Evolutionary conservation across 2,888 invertebrate species (phyloP).

Genomic region (Ceramica pisi): DNA sequence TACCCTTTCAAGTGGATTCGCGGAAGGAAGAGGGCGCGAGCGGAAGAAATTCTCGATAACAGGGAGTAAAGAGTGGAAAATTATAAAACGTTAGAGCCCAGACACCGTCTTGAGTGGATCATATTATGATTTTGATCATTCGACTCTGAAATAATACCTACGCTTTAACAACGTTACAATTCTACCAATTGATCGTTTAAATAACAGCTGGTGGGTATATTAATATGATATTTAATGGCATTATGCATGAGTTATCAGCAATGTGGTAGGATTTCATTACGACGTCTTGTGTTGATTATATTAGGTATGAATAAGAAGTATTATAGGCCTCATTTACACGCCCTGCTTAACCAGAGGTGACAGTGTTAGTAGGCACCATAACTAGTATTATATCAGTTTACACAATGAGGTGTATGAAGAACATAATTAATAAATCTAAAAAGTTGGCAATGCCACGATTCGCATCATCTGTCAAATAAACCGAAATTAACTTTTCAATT

Average conservation of each 20-base stretch:
- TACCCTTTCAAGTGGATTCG: conserved; percentile 85
- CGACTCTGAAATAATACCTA: conserved; percentile 70
- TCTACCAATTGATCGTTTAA: conserved; percentile 37
- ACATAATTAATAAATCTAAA: neutral
- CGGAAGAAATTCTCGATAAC: conserved; percentile 88
- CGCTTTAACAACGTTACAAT: conserved; percentile 43
- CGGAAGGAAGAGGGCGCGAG: conserved; percentile 86
- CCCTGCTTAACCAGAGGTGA: neutral
- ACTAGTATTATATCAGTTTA: neutral
- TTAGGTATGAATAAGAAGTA: conserved; percentile 1
- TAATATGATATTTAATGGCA: conserved; percentile 36
- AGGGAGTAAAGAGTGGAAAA: conserved; percentile 85
- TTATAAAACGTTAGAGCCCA: conserved; percentile 84
- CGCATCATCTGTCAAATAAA: conserved; percentile 2
- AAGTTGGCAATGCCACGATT: neutral
- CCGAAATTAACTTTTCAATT: conserved; percentile 13
- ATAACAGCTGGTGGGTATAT: conserved; percentile 43
- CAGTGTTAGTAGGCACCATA: neutral
- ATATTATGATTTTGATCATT: conserved; percentile 77
- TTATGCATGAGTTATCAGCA: conserved; percentile 14
- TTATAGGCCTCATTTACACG: neutral
- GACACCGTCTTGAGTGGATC: conserved; percentile 78
- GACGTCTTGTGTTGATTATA: conserved; percentile 9
- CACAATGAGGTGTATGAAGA: neutral
- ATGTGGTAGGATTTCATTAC: conserved; percentile 3